Percentiles rank a stretch among this genome's conserved stretches.
Conservation (phyloP, 2,797 vertebrate genomes). For the Phoebastria nigripes region DNA sequence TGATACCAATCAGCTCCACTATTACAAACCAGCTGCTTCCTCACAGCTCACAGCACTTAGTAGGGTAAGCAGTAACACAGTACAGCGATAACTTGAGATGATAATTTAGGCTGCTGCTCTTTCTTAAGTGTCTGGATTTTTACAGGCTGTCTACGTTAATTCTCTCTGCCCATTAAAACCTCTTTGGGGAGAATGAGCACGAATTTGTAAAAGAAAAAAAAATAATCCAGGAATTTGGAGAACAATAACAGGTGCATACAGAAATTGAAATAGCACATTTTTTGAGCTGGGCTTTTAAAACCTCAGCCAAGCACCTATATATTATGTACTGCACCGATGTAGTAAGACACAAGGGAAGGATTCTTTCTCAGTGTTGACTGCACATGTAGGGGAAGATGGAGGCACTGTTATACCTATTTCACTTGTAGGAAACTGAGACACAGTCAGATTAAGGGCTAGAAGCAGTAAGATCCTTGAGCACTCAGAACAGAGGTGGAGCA, state of each 20-base stretch:
- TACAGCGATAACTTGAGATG: not conserved
- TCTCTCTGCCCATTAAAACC: slow-evolving; percentile 17
- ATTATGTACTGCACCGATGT: not conserved
- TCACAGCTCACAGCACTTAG: slow-evolving; percentile 10
- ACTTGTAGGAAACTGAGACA: not conserved
- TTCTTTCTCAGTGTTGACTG: not conserved
- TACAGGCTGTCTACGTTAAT: slow-evolving; percentile 12
- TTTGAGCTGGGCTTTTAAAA: slow-evolving; percentile 3
- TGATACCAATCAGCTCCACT: not conserved
- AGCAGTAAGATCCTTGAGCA: not conserved
- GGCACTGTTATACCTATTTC: not conserved
- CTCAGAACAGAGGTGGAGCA: not conserved
- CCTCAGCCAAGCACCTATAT: not conserved
- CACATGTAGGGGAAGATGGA: not conserved
- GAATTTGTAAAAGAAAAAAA: not conserved
- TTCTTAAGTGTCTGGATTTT: slow-evolving; percentile 23
- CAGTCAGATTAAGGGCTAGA: not conserved
- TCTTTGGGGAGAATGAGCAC: not conserved
- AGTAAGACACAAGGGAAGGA: not conserved
- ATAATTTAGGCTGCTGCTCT: not conserved
- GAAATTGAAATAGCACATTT: slow-evolving; percentile 24
- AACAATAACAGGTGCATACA: not conserved
- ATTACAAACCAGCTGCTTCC: not conserved
- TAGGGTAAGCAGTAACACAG: not conserved
- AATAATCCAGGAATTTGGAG: not conserved